Evolutionary conservation across 2,113 vertebrate species (phyloP), one percentile per base, ranked within the genome.

Genomic region (Albula glossodonta): DNA sequence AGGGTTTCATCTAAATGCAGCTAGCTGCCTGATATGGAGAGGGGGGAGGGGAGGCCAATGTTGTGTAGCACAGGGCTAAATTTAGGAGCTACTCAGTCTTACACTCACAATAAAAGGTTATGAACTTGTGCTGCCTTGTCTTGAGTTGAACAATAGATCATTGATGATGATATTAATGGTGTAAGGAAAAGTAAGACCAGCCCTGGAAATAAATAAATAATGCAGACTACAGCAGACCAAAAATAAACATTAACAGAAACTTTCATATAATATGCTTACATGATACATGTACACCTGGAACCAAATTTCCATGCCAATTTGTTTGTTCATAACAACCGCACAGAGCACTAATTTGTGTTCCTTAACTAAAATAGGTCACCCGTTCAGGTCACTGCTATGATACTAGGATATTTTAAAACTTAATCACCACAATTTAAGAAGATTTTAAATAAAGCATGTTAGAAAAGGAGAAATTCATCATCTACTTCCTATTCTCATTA

Each of bases 71-170:
- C 51, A 78, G 74, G 51, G 86, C 91, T 91, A 91, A 90, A 93
- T 93, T 91, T 92, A 93, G 91, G 88, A 81, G 84, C 85, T 25
- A 63, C 53, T 80, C 87, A 85, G 84, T 89, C 60, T 17, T n/a
- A 51, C 19, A 17, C 86, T 87, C 9, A 17, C 88, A 77, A 78
- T 85, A 86, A 83, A 57, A 79, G 86, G 86, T 92, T 83, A 81
- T 52, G 22, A 83, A 51, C 80, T 74, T 25, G 25, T n/a, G 25
- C 66, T 70, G 63, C 22, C 17, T 74, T 74, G 66, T 74, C 66
- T 74, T 74, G 22, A 74, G 66, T 31, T 5, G 9, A 56, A 2
- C n/a, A 11, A 25, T 25, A 53, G 50, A 52, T 56, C 51, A 52
- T 22, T 11, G 10, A 82, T 52, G 80, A 53, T 53, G 80, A 3